A percentile compares a stretch with the other conserved stretches of the same genome.
Evolutionary conservation across 2,888 invertebrate genomes (phyloP).

Genomic region (Syrphus vitripennis): DNA sequence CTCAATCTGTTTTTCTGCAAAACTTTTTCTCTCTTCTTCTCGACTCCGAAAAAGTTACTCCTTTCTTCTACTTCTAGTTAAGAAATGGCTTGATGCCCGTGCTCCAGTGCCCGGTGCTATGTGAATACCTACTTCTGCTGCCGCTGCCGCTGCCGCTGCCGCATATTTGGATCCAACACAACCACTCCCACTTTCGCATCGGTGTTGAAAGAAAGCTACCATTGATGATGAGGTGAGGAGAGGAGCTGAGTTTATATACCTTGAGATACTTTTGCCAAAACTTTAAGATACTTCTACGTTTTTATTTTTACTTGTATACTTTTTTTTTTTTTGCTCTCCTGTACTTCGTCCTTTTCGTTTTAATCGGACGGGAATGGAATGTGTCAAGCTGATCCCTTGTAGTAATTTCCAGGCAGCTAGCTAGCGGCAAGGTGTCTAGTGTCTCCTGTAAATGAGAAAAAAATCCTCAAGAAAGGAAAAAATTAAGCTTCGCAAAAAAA

Average conservation of each 20-base stretch:
- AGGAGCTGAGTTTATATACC: not conserved
- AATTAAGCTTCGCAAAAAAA: not conserved
- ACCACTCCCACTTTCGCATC: slow-evolving; percentile 15
- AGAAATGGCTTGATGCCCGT: not conserved
- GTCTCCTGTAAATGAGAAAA: not conserved
- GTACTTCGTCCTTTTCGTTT: slow-evolving; percentile 28
- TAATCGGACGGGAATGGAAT: slow-evolving; percentile 63
- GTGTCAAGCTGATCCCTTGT: slow-evolving; percentile 59
- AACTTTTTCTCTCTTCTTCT: slow-evolving; percentile 46
- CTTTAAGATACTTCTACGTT: slow-evolving; percentile 45
- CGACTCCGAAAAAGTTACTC: slow-evolving; percentile 64
- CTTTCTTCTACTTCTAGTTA: slow-evolving; percentile 34
- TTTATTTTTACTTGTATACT: not conserved
- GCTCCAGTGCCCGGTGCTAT: not conserved
- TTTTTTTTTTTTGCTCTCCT: not conserved
- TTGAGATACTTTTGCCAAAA: slow-evolving; percentile 50
- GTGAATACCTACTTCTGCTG: not conserved
- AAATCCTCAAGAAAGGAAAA: slow-evolving; percentile 13
- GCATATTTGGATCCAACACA: not conserved
- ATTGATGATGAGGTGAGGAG: not conserved
- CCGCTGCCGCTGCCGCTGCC: not conserved
- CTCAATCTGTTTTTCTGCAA: slow-evolving; percentile 70
- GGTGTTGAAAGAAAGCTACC: not conserved
- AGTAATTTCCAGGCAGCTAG: slow-evolving; percentile 21
- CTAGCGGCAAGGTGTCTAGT: slow-evolving; percentile 43